A percentile compares a stretch with the other conserved stretches of the same genome.
Evolutionary conservation across 2,113 vertebrate species (phyloP).

Genomic region (Actinemys pallida): DNA sequence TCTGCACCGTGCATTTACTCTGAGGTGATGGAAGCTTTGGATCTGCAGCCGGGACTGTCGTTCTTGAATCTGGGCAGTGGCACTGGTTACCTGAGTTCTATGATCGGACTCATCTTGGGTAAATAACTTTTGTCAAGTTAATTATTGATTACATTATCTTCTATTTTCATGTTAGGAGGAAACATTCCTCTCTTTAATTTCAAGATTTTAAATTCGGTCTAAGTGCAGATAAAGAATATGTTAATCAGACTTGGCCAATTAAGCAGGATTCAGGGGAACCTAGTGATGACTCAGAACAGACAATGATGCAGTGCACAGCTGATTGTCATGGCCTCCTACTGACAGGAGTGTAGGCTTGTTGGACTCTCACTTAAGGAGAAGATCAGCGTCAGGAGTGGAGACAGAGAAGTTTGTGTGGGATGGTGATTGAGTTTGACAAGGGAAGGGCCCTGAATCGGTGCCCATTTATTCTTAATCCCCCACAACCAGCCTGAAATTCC

Average conservation of each 20-base stretch:
- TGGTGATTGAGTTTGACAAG: neutral
- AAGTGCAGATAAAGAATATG: neutral
- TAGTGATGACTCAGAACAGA: neutral
- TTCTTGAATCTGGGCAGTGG: conserved; percentile 98
- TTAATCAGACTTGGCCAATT: neutral
- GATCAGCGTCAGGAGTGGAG: neutral
- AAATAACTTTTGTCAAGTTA: conserved; percentile 30
- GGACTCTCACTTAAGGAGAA: neutral
- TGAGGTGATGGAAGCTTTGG: conserved; percentile 98
- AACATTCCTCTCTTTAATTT: neutral
- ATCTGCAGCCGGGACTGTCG: conserved; percentile 93
- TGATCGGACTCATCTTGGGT: conserved; percentile 98
- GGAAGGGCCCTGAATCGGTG: neutral
- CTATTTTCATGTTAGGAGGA: neutral
- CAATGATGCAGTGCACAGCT: fast-evolving
- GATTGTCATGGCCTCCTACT: neutral
- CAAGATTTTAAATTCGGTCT: neutral
- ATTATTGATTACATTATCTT: neutral
- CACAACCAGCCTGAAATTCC: neutral
- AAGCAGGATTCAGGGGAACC: neutral
- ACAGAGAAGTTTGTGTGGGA: neutral
- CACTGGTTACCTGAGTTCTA: conserved; percentile 97
- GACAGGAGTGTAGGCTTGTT: neutral
- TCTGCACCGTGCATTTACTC: conserved; percentile 98
- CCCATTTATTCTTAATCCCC: neutral